A percentile compares a stretch with the other conserved stretches of the same genome.
phyloP scores from a whole-genome alignment of 2,888 invertebrate genomes.

The Tricholauxania praeusta region DNA sequence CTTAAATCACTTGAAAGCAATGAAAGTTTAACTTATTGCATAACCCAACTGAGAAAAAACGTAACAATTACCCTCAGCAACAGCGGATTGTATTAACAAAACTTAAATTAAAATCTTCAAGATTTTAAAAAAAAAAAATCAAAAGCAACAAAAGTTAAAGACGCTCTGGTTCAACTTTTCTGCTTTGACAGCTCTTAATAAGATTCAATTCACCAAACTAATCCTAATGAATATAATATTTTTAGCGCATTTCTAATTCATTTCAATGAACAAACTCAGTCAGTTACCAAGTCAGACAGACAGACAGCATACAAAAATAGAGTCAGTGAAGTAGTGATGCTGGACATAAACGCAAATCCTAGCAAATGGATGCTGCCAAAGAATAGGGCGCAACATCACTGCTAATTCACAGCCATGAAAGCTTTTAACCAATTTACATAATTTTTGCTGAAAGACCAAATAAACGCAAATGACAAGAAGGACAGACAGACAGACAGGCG shows the following conservation, averaged over 20 bases:
- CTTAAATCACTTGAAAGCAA: no score
- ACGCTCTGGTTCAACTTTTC: no score
- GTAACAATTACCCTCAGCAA: no score
- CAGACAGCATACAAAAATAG: background rate
- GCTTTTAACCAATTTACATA: constrained; percentile 66
- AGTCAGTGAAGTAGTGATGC: constrained; percentile 37
- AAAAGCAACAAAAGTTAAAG: no score
- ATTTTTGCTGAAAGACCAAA: constrained; percentile 48
- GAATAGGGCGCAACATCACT: constrained; percentile 13
- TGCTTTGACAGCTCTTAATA: background rate
- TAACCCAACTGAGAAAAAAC: no score
- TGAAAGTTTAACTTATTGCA: no score
- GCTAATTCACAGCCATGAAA: constrained; percentile 60
- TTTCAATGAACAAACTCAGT: constrained; percentile 14
- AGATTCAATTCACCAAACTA: constrained; percentile 35
- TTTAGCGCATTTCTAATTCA: constrained; percentile 1
- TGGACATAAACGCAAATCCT: constrained; percentile 27
- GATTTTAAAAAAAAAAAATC: no score
- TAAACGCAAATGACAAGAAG: no score
- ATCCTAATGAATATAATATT: constrained; percentile 34
- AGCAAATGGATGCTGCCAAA: constrained; percentile 21
- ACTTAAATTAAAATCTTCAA: no score
- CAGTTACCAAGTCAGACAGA: background rate
- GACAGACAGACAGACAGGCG: background rate
- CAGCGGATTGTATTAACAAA: no score